phyloP scores from a whole-genome alignment of 2,113 vertebrate genomes.

The Turdus rufiventris region DNA sequence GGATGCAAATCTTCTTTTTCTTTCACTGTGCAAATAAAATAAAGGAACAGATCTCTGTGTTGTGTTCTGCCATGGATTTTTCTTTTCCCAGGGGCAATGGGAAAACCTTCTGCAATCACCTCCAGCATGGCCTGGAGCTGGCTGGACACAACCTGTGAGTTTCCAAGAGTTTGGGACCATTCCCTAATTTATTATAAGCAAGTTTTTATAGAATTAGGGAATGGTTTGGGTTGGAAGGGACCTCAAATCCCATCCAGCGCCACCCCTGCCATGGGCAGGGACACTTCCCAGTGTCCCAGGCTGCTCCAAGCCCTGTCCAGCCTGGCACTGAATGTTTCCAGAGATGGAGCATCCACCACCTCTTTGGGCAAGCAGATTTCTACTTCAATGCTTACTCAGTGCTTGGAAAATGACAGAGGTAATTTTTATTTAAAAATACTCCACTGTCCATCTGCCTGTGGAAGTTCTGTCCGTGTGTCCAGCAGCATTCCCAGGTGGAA shows the following conservation, averaged over 20 bases:
- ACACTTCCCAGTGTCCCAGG: background rate
- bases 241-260: fast-evolving
- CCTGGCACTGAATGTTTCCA: background rate
- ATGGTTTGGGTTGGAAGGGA: background rate
- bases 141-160: background rate
- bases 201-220: background rate
- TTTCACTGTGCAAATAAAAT: constrained; percentile 82
- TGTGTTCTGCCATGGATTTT: background rate
- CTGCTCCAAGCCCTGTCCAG: fast-evolving
- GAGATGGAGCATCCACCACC: background rate
- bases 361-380: background rate
- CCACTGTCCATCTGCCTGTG: background rate
- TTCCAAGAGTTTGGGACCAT: background rate
- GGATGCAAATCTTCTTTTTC: constrained; percentile 96
- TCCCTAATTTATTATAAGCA: background rate
- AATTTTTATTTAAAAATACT: background rate
- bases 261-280: background rate
- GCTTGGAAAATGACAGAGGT: background rate
- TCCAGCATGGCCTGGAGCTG: background rate
- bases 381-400: background rate
- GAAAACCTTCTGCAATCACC: background rate
- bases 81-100: background rate
- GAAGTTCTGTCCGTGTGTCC: background rate
- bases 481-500: background rate
- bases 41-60: constrained; percentile 45